phyloP scores from a whole-genome alignment of 2,888 invertebrate species.

The Nomada lathburiana region DNA sequence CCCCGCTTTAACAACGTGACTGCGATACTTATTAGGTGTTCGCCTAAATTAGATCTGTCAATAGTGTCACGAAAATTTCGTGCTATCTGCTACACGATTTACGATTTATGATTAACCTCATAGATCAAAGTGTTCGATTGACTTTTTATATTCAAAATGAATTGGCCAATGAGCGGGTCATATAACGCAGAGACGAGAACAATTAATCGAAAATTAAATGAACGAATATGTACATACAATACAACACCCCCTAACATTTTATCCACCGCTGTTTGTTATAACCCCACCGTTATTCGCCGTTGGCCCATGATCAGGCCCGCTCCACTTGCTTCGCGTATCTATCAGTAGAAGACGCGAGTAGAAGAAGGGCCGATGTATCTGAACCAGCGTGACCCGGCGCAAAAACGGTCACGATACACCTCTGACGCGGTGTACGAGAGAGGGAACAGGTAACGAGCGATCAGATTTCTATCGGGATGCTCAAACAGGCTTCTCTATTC shows the following conservation, averaged over 20 bases:
- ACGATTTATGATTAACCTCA: too few relatives aligned
- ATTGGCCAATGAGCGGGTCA: too few relatives aligned
- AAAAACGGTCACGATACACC: slow-evolving; percentile 60
- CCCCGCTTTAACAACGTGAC: slow-evolving; percentile 1
- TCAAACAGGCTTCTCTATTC: slow-evolving; percentile 11
- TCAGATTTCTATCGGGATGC: slow-evolving; percentile 57
- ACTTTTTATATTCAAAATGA: too few relatives aligned
- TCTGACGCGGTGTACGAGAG: slow-evolving; percentile 34
- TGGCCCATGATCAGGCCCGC: slow-evolving; percentile 12
- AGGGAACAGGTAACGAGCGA: slow-evolving; percentile 58
- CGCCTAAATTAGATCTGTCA: neutral
- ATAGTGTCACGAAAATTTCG: neutral
- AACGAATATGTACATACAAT: too few relatives aligned
- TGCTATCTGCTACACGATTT: neutral
- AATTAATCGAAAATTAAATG: too few relatives aligned
- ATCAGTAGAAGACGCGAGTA: slow-evolving; percentile 9
- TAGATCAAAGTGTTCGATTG: too few relatives aligned
- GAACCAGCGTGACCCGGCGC: slow-evolving; percentile 36
- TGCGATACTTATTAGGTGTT: neutral
- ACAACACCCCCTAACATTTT: too few relatives aligned
- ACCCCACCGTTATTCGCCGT: neutral
- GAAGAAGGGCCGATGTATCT: slow-evolving; percentile 31
- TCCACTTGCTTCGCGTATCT: slow-evolving; percentile 37
- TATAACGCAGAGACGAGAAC: too few relatives aligned
- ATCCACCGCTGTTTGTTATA: neutral